Evolutionary conservation across 1,140 invertebrate species (phyloP).

Genomic region (Vanessa tameamea): DNA sequence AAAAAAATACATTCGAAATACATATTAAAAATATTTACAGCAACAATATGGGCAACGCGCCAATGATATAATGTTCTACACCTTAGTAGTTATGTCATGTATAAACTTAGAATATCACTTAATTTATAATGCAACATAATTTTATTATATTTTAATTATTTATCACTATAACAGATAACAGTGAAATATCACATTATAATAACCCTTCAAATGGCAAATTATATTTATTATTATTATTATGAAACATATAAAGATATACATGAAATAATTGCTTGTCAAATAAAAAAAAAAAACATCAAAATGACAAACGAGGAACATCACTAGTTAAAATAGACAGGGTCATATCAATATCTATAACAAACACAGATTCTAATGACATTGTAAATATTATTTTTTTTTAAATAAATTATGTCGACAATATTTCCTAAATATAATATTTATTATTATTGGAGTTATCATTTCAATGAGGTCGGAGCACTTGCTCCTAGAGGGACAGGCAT

Average conservation of each 20-base stretch:
- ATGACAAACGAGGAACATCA: constrained; percentile 39
- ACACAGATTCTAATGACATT: constrained; percentile 9
- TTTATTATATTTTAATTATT: constrained; percentile 64
- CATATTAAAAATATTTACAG: constrained; percentile 56
- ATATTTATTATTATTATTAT: constrained; percentile 38
- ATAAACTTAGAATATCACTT: constrained; percentile 64
- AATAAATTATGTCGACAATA: constrained; percentile 14
- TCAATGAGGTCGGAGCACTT: constrained; percentile 20
- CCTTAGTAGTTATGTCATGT: constrained; percentile 65
- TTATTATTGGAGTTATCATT: constrained; percentile 32
- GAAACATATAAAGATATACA: constrained; percentile 10
- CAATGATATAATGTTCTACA: constrained; percentile 43
- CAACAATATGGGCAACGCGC: constrained; percentile 56
- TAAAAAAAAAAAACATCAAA: constrained; percentile 25
- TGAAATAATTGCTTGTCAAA: constrained; percentile 19
- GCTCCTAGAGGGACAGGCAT: constrained; percentile 37
- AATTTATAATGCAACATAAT: constrained; percentile 67
- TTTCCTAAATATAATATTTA: constrained; percentile 21
- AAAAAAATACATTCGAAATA: constrained; percentile 21
- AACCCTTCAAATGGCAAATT: constrained; percentile 63
- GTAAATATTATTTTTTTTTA: constrained; percentile 22
- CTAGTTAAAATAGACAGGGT: constrained; percentile 27
- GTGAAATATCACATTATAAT: constrained; percentile 77
- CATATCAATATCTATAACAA: constrained; percentile 14
- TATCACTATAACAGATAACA: constrained; percentile 78